phyloP scores from a whole-genome alignment of 2,797 vertebrate genomes.

The Gymnothorax reevesii region DNA sequence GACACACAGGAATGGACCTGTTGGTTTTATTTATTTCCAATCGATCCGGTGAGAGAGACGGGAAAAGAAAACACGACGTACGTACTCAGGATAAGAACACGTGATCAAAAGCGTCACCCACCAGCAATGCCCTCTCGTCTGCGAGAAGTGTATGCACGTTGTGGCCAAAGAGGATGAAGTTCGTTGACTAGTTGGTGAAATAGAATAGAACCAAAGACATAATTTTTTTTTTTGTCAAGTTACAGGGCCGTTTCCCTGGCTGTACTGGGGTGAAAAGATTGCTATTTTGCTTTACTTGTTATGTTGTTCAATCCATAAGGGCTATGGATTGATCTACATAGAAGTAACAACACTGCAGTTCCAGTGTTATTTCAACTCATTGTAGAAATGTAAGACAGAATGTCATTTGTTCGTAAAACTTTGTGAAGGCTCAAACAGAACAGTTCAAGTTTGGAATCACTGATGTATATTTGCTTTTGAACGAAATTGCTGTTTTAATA shows the following conservation, averaged over 20 bases:
- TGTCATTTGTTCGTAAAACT: background rate
- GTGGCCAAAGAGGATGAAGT: slow-evolving; percentile 47
- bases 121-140: slow-evolving; percentile 61
- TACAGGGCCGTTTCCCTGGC: background rate
- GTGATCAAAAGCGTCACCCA: slow-evolving; percentile 75
- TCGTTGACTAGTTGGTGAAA: slow-evolving; percentile 14
- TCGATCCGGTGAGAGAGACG: slow-evolving; percentile 58
- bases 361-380: background rate
- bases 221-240: background rate
- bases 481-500: too few species aligned
- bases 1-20: slow-evolving; percentile 40
- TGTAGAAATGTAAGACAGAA: background rate
- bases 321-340: background rate
- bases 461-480: too few species aligned
- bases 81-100: slow-evolving; percentile 73
- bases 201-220: slow-evolving; percentile 8
- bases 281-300: background rate
- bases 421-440: background rate
- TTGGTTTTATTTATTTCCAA: slow-evolving; percentile 70
- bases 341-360: background rate
- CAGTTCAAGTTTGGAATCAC: too few species aligned
- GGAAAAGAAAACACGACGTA: slow-evolving; percentile 75
- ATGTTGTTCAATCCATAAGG: background rate
- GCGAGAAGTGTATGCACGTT: slow-evolving; percentile 53
- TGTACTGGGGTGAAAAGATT: background rate